Percentiles rank a stretch among this genome's conserved stretches.
Conservation (phyloP, 2,113 vertebrate genomes). For the Hystrix cristata region DNA sequence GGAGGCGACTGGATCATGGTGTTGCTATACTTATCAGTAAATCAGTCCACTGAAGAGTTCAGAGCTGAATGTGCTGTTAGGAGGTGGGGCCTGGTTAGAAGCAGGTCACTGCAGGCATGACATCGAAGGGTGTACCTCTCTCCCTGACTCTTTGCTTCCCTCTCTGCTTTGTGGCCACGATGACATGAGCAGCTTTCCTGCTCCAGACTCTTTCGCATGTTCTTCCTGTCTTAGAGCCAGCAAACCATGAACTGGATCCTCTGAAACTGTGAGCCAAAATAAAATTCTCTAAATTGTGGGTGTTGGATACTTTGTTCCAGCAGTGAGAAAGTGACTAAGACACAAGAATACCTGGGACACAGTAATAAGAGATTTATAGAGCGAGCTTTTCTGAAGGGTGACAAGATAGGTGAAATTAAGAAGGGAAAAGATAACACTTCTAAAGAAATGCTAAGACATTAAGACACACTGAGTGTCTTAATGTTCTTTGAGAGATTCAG, state of each 20-base stretch:
- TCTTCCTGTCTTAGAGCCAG: not conserved
- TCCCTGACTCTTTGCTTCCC: not conserved
- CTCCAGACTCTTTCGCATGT: not conserved
- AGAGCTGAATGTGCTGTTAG: not conserved
- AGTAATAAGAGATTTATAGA: not conserved
- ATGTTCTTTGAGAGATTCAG: slow-evolving; percentile 17
- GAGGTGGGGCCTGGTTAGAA: not conserved
- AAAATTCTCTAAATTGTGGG: not conserved
- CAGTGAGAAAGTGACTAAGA: not conserved
- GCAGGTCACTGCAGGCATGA: not conserved
- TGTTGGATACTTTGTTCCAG: not conserved
- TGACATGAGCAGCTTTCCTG: not conserved
- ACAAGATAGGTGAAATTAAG: not conserved
- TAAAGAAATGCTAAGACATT: not conserved
- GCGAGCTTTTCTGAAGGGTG: not conserved
- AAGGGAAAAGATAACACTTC: not conserved
- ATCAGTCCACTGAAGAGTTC: not conserved
- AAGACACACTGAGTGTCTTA: not conserved
- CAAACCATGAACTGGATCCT: not conserved
- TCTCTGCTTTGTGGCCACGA: not conserved
- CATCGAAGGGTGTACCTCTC: not conserved
- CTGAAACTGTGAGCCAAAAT: not conserved
- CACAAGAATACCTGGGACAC: not conserved
- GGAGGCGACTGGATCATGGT: not conserved
- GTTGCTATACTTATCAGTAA: not conserved